phyloP scores from a whole-genome alignment of 2,113 vertebrate species.

The Tautogolabrus adspersus region DNA sequence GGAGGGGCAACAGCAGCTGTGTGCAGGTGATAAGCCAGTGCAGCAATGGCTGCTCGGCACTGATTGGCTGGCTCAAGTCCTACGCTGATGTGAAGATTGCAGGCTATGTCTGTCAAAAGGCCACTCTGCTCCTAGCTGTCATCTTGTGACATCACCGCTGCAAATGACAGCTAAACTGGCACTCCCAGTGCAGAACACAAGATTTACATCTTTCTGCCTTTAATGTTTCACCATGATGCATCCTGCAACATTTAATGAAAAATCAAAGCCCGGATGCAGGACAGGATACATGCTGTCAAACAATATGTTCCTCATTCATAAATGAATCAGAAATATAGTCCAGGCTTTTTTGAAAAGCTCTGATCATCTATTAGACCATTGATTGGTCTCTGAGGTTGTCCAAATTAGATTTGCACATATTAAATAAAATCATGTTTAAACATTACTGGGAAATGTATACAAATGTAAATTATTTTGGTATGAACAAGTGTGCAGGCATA shows the following conservation, averaged over 20 bases:
- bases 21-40: constrained; percentile 82
- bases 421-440: too few species aligned
- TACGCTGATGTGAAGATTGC: constrained; percentile 78
- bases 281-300: neutral
- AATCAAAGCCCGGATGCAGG: neutral
- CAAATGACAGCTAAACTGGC: constrained; percentile 53
- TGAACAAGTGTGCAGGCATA: too few species aligned
- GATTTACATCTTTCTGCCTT: constrained; percentile 11
- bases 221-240: constrained; percentile 6
- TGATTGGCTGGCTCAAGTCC: constrained; percentile 77
- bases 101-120: constrained; percentile 79
- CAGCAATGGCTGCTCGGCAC: constrained; percentile 57
- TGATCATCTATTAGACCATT: constrained; percentile 3
- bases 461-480: too few species aligned
- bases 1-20: constrained; percentile 78
- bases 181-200: constrained; percentile 6
- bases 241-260: neutral
- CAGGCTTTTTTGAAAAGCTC: neutral
- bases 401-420: too few species aligned
- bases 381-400: too few species aligned
- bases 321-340: neutral
- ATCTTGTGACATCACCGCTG: constrained; percentile 63
- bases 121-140: constrained; percentile 63
- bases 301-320: constrained; percentile 5
- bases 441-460: too few species aligned